Evolutionary conservation across 2,797 vertebrate genomes (phyloP).

Genomic region (Pitangus sulphuratus): DNA sequence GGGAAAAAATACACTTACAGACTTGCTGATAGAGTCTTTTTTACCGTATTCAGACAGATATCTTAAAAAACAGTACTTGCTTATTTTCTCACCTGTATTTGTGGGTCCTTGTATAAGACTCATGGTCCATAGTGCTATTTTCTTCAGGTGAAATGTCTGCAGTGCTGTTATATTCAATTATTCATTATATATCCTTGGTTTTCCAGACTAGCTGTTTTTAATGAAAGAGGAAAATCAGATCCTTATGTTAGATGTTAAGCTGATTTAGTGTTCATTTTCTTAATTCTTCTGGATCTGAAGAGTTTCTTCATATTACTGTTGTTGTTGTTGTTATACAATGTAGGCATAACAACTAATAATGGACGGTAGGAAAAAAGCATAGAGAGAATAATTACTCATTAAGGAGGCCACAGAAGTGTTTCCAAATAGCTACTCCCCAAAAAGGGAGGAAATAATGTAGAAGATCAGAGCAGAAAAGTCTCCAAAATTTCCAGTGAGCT

Average conservation of each 20-base stretch:
- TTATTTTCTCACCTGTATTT: neutral
- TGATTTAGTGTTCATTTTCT: constrained; percentile 8
- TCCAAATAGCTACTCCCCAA: neutral
- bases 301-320: constrained; percentile 3
- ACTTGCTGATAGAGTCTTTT: neutral
- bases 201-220: constrained; percentile 25
- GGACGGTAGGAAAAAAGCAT: neutral
- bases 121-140: neutral
- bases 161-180: neutral
- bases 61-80: neutral
- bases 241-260: constrained; percentile 29
- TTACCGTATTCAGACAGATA: neutral
- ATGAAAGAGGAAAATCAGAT: constrained; percentile 40
- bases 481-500: neutral
- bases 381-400: neutral
- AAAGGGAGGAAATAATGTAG: neutral
- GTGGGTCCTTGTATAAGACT: neutral
- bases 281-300: neutral
- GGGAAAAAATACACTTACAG: neutral
- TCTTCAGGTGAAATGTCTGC: neutral
- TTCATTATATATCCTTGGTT: neutral
- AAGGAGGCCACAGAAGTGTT: neutral
- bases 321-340: constrained; percentile 23
- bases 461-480: neutral
- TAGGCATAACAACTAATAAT: constrained; percentile 39